Evolutionary conservation across 2,888 invertebrate genomes (phyloP).

Genomic region (Noctua fimbriata): DNA sequence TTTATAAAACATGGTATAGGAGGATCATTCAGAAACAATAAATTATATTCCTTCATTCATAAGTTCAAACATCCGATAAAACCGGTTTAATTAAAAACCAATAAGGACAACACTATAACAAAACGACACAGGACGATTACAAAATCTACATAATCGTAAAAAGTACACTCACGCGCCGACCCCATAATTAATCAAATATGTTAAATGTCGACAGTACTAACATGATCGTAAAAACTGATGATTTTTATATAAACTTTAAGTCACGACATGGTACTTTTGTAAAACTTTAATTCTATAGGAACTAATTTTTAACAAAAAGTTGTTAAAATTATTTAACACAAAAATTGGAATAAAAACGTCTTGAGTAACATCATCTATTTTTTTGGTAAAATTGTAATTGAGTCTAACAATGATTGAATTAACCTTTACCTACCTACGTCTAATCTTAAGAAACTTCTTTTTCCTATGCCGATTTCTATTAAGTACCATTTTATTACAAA

Average conservation of each 20-base stretch:
- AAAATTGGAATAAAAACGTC: neutral
- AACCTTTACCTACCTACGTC: neutral
- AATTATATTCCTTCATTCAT: neutral
- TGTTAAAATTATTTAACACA: neutral
- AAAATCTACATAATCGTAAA: slow-evolving; percentile 36
- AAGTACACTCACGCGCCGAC: slow-evolving; percentile 33
- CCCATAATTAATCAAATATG: slow-evolving; percentile 63
- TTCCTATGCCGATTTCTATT: neutral
- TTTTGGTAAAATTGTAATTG: slow-evolving; percentile 9
- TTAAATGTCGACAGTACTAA: slow-evolving; percentile 34
- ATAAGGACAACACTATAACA: slow-evolving; percentile 1
- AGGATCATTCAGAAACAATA: neutral
- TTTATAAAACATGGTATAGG: neutral
- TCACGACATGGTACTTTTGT: slow-evolving; percentile 56
- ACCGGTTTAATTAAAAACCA: slow-evolving; percentile 14
- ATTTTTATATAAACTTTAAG: slow-evolving; percentile 41
- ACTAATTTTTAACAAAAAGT: slow-evolving; percentile 36
- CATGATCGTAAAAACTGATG: slow-evolving; percentile 39
- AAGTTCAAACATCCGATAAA: neutral
- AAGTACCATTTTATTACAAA: slow-evolving; percentile 8
- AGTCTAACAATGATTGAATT: neutral
- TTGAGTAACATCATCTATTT: neutral
- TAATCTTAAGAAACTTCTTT: neutral
- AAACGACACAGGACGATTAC: slow-evolving; percentile 12
- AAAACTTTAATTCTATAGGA: slow-evolving; percentile 37